Evolutionary conservation across 2,113 vertebrate genomes (phyloP).

Genomic region (Strix uralensis): DNA sequence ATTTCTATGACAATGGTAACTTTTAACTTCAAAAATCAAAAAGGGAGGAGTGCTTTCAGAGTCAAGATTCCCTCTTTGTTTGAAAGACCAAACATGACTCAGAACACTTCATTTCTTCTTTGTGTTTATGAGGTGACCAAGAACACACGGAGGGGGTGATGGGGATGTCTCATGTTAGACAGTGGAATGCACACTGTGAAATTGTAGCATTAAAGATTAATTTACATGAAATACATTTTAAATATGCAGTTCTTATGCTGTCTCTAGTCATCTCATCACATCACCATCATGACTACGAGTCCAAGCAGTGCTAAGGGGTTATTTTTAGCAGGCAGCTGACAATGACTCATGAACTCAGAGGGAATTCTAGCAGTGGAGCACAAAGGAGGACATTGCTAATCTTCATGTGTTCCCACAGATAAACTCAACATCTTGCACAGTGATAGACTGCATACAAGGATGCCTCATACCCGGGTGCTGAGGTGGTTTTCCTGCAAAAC

Average conservation of each 20-base stretch:
- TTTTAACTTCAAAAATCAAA: background rate
- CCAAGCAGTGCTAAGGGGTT: background rate
- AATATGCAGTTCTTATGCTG: background rate
- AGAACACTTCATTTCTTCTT: background rate
- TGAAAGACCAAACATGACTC: background rate
- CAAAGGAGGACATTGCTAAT: slow-evolving; percentile 19
- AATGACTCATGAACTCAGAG: slow-evolving; percentile 34
- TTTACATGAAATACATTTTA: background rate
- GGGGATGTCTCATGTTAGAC: background rate
- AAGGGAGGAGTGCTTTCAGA: background rate
- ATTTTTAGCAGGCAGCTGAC: slow-evolving; percentile 51
- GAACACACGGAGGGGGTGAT: background rate
- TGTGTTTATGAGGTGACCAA: background rate
- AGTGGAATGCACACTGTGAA: background rate
- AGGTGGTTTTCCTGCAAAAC: slow-evolving; percentile 67
- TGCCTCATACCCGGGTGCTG: slow-evolving; percentile 12
- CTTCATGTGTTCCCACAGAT: slow-evolving; percentile 44
- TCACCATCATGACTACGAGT: background rate
- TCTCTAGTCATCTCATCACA: background rate
- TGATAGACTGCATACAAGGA: background rate
- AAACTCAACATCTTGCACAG: slow-evolving; percentile 2
- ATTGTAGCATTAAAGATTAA: background rate
- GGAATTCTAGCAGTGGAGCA: slow-evolving; percentile 35
- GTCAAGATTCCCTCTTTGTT: background rate
- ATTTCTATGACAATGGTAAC: background rate